Base-by-base conservation (phyloP, 2,888 invertebrate species). In the Acanthoscelides obtectus region DNA sequence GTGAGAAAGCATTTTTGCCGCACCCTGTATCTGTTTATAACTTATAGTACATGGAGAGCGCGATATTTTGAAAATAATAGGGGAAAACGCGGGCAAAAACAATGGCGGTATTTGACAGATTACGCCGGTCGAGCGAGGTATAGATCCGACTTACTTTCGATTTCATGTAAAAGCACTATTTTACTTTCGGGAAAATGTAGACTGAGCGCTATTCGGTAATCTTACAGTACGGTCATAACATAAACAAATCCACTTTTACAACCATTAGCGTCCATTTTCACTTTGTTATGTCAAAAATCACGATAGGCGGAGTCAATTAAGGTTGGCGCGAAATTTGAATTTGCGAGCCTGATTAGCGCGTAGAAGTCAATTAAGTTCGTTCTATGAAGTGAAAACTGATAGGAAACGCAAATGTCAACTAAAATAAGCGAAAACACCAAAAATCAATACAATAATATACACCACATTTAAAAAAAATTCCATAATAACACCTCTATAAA, bases 181-280 rank as follows among this genome's bases (percentile, higher is more conserved):
- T 45, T 45, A 12, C 45, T 12, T 17, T 4, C 8, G 17, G 17
- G 5, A 45, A 45, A 45, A 45, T 45, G 45, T 12, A 45, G 12
- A 45, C 6, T 12, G 1, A 12, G 1, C 5, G 6, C 17, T 45
- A 12, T 45, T 45, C 45, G 17, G 12, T 45, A 45, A 12, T 72
- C 67, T 66, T 22, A 66, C 66, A 21, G 66, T 66, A 21, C 21
- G 17, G 21, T 66, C 20, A 67, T 25, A 71, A 45, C 71, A 71
- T 70, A 45, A 70, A 74, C 69, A 69, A 69, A 66, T 70, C 68
- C 66, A 72, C 74, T 72, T 71, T 70, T 70, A 70, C 71, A 70
- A 71, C 64, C 71, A 66, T 67, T n/a, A 71, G 74, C 74, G 68
- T 72, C 74, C 74, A 74, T 74, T 71, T 74, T 74, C 66, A 69